Evolutionary conservation across 2,797 vertebrate genomes (phyloP), one percentile per base, ranked within the genome.

Genomic region (Enteromius mattozi): DNA sequence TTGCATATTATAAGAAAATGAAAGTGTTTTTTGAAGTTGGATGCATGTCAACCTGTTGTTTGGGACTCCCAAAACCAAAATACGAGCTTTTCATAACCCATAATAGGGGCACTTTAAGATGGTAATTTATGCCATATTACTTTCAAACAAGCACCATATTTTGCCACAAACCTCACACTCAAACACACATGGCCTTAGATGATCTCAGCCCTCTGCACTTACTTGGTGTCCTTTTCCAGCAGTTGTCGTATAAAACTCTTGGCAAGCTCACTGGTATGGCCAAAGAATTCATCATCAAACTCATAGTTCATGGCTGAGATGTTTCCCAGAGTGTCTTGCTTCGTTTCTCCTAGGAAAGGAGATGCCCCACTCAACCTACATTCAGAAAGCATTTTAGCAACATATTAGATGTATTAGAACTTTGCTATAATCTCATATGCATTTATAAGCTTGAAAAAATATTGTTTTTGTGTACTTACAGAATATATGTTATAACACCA

Each of bases 401-500:
- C 24, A 63, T 61, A 27, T 61, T 27, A 27, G n/a, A 61, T 24
- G 5, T 61, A 33, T 65, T 33, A 8, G 13, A 49, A 71, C 40
- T 40, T 65, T 1, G 2, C 59, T 76, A 37, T 37, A 75, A 75
- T 75, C 4, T 35, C 27, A 82, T 16, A 75, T 24, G n/a, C n/a
- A 61, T 61, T 21, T 9, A 42, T 47, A 61, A 6, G 21, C 24
- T 19, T 30, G 4, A 33, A 21, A 27, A 63, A n/a, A 13, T 35
- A 45, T 4, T 1, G 2, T 10, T 56, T 8, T 37, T n/a, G 10
- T 72, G 37, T 40, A 98, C 98, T 99, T 93, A 99, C 98, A 99
- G 95, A 87, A 99, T 97, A 86, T 99, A 99, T 81, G 98, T 99
- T 94, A 99, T 99, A 89, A 99, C 98, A 78, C 98, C 98, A 10